Base-by-base conservation (phyloP, 2,797 vertebrate genomes). In the Liasis olivaceus region DNA sequence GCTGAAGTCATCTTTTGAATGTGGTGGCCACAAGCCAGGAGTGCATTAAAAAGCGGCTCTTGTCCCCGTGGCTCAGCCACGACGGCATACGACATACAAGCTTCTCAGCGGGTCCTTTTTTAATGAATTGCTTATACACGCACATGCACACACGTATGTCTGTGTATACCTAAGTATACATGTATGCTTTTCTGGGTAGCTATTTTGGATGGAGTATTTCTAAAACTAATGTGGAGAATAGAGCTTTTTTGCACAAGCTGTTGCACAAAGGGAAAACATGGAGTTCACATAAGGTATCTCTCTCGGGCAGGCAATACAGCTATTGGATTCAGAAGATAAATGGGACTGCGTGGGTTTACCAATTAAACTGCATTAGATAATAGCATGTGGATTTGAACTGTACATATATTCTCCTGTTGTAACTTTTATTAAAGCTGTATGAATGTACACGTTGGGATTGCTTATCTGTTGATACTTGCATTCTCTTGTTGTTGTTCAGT, bases 401-500 rank as follows among this genome's bases (percentile, higher is more conserved):
- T 97, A 96, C 94, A 94, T 97, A 94, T 95, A 96, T 94, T 95
- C 96, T 96, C 96, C 93, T 94, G 84, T 95, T 96, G 95, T 96
- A 97, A 97, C 95, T 97, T 93, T 97, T 95, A 98, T 98, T 98
- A 98, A 97, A 92, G 94, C 95, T 93, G 93, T 91, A 92, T 72
- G 13, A 51, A 20, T 47, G 72, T 12, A 24, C 36, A 9, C 9
- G 20, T 9, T 81, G 0, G 1, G 9, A 24, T 9, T 12, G 72
- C 36, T 77, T 4, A 20, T 24, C 8, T 17, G 51, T 54, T 54
- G 6, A 54, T 54, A 54, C 22, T 42, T 42, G 31, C 7, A 3
- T 22, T 22, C 69, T 9, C 69, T 1, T n/a, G 69, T 77, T 36
- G 36, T 36, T 36, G 2, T 36, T 36, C 36, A 2, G 36, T 36